Percentiles rank a stretch among this genome's conserved stretches.
These are phyloP conservation scores for Zhengitettix transpicula DNA, from an alignment of 2,888 invertebrate species.

Conservation along the genomic window DNA sequence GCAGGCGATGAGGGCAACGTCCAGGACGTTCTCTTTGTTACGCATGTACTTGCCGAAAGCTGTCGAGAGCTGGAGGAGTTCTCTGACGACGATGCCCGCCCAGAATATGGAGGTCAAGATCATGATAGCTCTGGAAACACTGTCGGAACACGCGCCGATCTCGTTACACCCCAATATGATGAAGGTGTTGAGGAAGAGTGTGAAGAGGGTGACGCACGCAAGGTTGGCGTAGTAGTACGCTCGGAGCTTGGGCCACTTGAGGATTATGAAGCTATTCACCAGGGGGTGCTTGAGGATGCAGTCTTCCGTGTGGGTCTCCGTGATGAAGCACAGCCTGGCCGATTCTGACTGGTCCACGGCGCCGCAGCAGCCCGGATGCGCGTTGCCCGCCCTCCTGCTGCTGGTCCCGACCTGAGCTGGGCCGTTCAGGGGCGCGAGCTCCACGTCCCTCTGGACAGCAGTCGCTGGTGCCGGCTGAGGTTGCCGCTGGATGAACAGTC, in stretches of 20 bases:
- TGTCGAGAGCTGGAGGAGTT: neutral
- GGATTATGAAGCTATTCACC: neutral
- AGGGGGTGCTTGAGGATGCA: neutral
- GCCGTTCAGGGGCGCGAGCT: no score
- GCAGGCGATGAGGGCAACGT: neutral
- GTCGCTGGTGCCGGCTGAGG: no score
- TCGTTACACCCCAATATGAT: neutral
- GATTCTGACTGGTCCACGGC: no score
- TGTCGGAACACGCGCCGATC: neutral
- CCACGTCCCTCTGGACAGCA: no score
- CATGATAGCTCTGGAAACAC: neutral
- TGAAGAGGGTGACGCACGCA: neutral
- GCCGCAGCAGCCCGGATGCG: no score
- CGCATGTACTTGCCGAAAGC: neutral
- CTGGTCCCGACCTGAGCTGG: no score
- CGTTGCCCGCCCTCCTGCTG: no score
- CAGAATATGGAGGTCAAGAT: neutral
- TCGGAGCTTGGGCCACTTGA: neutral
- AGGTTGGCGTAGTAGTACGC: neutral
- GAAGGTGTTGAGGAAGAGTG: neutral
- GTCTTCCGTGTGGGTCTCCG: no score
- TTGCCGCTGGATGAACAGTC: no score
- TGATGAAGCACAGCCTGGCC: no score
- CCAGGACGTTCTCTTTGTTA: neutral
- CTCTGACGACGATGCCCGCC: neutral